Evolutionary conservation across 2,113 vertebrate species (phyloP).

Genomic region (Nesoenas mayeri): DNA sequence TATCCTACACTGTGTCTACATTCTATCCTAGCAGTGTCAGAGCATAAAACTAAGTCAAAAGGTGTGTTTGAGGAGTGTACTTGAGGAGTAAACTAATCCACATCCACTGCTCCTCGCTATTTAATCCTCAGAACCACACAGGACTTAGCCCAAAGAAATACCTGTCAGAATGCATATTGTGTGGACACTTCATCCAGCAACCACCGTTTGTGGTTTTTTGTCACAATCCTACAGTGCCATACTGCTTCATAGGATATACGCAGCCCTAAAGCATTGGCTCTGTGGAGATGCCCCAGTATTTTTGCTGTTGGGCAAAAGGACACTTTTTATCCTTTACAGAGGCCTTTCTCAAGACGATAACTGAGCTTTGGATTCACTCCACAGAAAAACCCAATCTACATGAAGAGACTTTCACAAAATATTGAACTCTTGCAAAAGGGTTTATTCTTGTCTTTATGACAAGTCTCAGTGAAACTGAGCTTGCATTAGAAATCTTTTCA

Average conservation of each 20-base stretch:
- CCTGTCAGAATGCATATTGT: not conserved
- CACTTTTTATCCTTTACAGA: not conserved
- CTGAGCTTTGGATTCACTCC: not conserved
- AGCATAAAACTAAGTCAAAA: not conserved
- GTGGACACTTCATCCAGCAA: not conserved
- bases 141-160: not conserved
- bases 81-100: not conserved
- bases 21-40: not conserved
- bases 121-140: not conserved
- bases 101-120: not conserved
- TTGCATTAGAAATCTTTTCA: not conserved
- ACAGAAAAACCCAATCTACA: not conserved
- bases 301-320: not conserved
- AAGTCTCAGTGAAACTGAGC: not conserved
- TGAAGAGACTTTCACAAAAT: not conserved
- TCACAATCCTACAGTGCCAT: not conserved
- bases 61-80: not conserved
- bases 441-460: not conserved
- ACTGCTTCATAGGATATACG: accelerated
- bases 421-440: not conserved
- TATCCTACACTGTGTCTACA: no score
- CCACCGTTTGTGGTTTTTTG: accelerated
- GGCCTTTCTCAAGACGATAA: not conserved
- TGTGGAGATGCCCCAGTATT: not conserved
- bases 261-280: not conserved